Evolutionary conservation across 2,113 vertebrate genomes (phyloP), one percentile per base, ranked within the genome.

Genomic region (Etheostoma cragini): DNA sequence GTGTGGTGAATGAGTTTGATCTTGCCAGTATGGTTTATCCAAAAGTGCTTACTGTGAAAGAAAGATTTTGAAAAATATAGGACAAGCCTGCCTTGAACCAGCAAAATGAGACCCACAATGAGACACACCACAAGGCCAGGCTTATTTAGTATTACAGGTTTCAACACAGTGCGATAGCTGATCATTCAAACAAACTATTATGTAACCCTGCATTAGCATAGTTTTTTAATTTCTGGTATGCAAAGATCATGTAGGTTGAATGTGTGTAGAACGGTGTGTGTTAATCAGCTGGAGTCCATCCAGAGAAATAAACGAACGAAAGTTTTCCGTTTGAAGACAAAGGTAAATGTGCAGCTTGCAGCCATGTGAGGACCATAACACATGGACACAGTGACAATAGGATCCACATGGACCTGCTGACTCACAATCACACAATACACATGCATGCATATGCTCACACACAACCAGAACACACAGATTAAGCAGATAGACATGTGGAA

Each of bases 381-480:
- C 82, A 83, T 1, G 50, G 65, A 78, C 75, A 30, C 1, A 49
- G 38, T 42, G 4, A 64, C 65, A 22, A 14, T 47, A 13, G 0
- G 46, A 57, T 47, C 17, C 49, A 16, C 26, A 2, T 26, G 53
- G n/a, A 24, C 21, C 10, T 15, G n/a, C 35, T 68, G 30, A 50
- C 71, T 77, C 62, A 65, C 79, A 88, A 76, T 87, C 84, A 88
- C 53, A 72, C 75, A 89, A 83, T 1, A 10, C 69, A 85, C 72
- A 86, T n/a, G 58, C 65, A 75, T 49, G 46, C 50, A 26, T 15
- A 61, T 22, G 19, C 50, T 64, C 50, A 76, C 69, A 73, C 21
- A 38, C 30, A 78, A 83, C 49, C 60, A 85, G 54, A 78, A 84
- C 60, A 79, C 75, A 83, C 87, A 87, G 84, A 91, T 84, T 84